Conservation (phyloP, 2,888 invertebrate species). For the Mylabris sibirica region DNA sequence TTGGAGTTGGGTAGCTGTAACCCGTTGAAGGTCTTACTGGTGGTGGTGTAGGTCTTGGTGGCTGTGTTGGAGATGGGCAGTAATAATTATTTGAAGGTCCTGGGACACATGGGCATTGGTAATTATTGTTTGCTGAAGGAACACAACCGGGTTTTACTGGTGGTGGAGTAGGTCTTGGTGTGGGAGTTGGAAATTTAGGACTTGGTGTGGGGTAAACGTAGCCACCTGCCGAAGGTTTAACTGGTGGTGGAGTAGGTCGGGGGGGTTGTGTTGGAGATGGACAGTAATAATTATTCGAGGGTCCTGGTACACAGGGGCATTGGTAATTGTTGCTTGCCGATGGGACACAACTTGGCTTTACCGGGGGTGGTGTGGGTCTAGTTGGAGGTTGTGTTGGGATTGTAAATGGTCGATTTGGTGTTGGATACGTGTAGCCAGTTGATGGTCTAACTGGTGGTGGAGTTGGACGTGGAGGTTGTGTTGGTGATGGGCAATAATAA, state of each 20-base stretch:
- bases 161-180: background rate
- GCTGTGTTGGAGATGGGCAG: slow-evolving; percentile 8
- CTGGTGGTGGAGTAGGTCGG: slow-evolving; percentile 33
- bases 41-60: slow-evolving; percentile 20
- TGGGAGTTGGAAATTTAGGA: background rate
- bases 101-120: slow-evolving; percentile 12
- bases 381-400: background rate
- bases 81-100: background rate
- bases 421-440: slow-evolving; percentile 14
- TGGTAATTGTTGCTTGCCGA: slow-evolving; percentile 14
- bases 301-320: background rate
- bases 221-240: background rate
- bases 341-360: background rate
- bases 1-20: slow-evolving; percentile 22
- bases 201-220: slow-evolving; percentile 9
- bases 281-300: slow-evolving; percentile 20
- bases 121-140: background rate
- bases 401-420: slow-evolving; percentile 19
- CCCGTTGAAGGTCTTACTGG: slow-evolving; percentile 16
- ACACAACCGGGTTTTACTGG: slow-evolving; percentile 14
- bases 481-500: slow-evolving; percentile 13
- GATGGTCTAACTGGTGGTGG: slow-evolving; percentile 16
- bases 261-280: slow-evolving; percentile 9
- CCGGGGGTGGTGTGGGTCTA: background rate
- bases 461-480: slow-evolving; percentile 17